Base-by-base conservation (phyloP, 2,113 vertebrate species). In the Pungitius pungitius region DNA sequence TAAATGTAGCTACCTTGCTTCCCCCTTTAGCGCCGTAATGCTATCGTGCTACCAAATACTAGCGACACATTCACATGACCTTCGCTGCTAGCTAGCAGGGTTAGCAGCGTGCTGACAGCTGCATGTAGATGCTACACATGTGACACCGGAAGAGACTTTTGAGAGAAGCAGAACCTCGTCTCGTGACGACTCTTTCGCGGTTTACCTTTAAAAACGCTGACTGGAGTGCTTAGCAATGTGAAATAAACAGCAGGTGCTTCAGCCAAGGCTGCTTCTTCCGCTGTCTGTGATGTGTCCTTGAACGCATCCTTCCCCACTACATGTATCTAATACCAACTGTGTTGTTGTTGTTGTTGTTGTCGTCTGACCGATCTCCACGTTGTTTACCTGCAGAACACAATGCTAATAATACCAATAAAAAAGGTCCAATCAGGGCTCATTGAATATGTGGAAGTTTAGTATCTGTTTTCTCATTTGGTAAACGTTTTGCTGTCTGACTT, bases 31-130 rank as follows among this genome's bases (percentile, higher is more conserved):
- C 2, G 20, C 20, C 5, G 37, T 37, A 1, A 6, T 22, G 55
- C 3, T 39, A 3, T 12, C 6, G 33, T 2, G 59, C 55, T 45
- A 22, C 0, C 13, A 33, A 10, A 12, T 13, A 18, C 35, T 15
- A 73, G 71, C 58, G 24, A 6, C 49, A 17, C 56, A 43, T 45
- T 69, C 57, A 2, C 59, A 51, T 90, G 89, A 89, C 89, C 87
- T 87, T 87, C 56, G 68, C 49, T 64, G 1, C 15, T 26, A 71
- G 83, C 42, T 83, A 88, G 57, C 81, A 5, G 0, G 0, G 56
- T 24, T 24, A 24, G 49, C 49, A 24, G 10, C 10, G 3, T 4
- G 49, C 11, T 52, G 49, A 24, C 49, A 2, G 49, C 22, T 15
- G 10, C 12, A 40, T 40, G 3, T 40, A 40, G 39, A 12, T 14